phyloP scores from a whole-genome alignment of 2,113 vertebrate species.

The Pampusana beccarii region DNA sequence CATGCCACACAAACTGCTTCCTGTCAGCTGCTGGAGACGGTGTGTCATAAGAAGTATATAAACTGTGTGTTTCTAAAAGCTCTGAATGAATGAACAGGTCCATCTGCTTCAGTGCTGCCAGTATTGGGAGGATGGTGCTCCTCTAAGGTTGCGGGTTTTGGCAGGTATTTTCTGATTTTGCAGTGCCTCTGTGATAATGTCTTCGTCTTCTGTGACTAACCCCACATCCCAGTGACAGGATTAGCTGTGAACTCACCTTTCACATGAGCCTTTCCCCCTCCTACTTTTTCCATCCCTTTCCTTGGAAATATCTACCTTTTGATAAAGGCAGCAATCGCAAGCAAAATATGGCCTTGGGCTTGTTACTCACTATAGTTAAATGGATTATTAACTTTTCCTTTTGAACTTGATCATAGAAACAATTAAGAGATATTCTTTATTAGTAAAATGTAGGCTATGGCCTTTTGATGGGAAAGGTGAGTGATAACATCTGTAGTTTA shows the following conservation, averaged over 20 bases:
- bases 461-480: background rate
- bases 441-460: background rate
- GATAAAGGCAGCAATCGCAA: background rate
- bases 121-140: background rate
- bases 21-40: background rate
- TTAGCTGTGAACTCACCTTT: background rate
- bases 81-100: background rate
- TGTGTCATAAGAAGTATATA: background rate
- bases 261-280: rapidly evolving
- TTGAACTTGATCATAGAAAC: background rate
- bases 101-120: background rate
- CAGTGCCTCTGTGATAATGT: background rate
- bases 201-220: background rate
- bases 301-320: background rate
- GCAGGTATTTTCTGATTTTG: background rate
- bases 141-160: rapidly evolving
- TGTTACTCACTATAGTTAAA: background rate
- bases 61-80: background rate
- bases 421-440: background rate
- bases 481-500: background rate
- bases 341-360: background rate
- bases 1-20: background rate
- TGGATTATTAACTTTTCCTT: background rate
- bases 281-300: background rate
- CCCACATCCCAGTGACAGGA: background rate